Conservation (phyloP, 2,888 invertebrate species). For the Lampropteryx suffumata region DNA sequence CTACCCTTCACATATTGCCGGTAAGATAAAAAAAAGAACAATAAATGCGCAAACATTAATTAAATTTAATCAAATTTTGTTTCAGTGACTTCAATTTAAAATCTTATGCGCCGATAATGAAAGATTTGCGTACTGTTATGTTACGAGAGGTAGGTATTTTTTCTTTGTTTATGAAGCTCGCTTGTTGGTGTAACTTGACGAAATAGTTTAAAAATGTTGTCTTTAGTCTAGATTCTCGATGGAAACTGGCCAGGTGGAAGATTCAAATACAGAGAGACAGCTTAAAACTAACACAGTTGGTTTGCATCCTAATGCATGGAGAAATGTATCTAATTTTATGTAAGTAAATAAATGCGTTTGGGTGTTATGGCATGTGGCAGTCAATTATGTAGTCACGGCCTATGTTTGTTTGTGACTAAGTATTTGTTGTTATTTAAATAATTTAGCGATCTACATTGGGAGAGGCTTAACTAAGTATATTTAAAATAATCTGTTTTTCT, state of each 20-base stretch:
- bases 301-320: slow-evolving; percentile 38
- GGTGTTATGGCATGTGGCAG: too few species aligned
- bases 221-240: slow-evolving; percentile 34
- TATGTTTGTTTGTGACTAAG: too few species aligned
- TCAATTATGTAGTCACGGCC: too few species aligned
- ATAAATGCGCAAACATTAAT: too few species aligned
- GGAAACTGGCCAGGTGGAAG: slow-evolving; percentile 23
- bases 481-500: neutral
- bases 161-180: too few species aligned
- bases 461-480: too few species aligned
- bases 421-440: too few species aligned
- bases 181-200: too few species aligned
- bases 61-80: neutral
- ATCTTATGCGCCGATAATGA: slow-evolving; percentile 52
- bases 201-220: neutral
- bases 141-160: slow-evolving; percentile 42
- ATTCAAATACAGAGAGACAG: neutral
- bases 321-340: slow-evolving; percentile 33
- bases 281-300: slow-evolving; percentile 36
- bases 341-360: slow-evolving; percentile 1
- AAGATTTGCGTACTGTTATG: slow-evolving; percentile 36
- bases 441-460: too few species aligned
- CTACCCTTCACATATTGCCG: slow-evolving; percentile 72
- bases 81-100: slow-evolving; percentile 58
- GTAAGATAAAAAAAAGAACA: slow-evolving; percentile 35